Evolutionary conservation across 2,797 vertebrate species (phyloP).

Genomic region (Eutrigla gurnardus): DNA sequence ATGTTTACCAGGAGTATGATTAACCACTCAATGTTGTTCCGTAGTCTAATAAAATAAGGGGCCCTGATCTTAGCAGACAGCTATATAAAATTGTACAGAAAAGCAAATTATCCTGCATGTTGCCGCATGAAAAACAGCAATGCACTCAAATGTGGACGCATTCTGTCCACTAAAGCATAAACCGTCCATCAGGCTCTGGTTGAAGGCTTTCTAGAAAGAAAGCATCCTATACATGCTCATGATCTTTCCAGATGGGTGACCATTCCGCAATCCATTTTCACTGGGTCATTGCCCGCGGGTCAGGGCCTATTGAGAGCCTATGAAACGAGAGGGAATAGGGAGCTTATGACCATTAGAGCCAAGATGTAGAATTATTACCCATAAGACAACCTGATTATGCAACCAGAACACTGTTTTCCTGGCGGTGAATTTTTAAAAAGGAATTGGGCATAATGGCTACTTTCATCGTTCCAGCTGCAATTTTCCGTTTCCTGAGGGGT

Average conservation of each 20-base stretch:
- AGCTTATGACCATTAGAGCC: conserved; percentile 44
- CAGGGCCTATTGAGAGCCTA: conserved; percentile 57
- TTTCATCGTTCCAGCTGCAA: background rate
- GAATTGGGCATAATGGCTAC: background rate
- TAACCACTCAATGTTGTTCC: background rate
- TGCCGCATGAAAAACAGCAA: background rate
- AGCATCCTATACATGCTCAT: conserved; percentile 48
- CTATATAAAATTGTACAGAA: conserved; percentile 2
- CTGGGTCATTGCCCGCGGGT: conserved; percentile 58
- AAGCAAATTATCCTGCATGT: background rate
- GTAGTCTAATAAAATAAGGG: background rate
- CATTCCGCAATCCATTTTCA: conserved; percentile 70
- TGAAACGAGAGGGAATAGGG: conserved; percentile 51
- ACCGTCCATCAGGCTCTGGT: conserved; percentile 30
- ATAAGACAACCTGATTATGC: conserved; percentile 33
- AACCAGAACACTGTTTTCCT: conserved; percentile 5
- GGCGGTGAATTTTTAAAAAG: background rate
- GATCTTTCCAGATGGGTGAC: conserved; percentile 73
- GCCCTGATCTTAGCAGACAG: background rate
- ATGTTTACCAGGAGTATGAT: background rate
- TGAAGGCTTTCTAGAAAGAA: conserved; percentile 47
- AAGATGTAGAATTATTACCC: conserved; percentile 23
- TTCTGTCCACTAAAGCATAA: conserved; percentile 46
- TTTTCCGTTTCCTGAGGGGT: background rate
- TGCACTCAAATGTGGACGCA: conserved; percentile 8